These are phyloP conservation scores for Cynoglossus semilaevis DNA, from an alignment of 2,113 vertebrate species.

Conservation along the genomic window DNA sequence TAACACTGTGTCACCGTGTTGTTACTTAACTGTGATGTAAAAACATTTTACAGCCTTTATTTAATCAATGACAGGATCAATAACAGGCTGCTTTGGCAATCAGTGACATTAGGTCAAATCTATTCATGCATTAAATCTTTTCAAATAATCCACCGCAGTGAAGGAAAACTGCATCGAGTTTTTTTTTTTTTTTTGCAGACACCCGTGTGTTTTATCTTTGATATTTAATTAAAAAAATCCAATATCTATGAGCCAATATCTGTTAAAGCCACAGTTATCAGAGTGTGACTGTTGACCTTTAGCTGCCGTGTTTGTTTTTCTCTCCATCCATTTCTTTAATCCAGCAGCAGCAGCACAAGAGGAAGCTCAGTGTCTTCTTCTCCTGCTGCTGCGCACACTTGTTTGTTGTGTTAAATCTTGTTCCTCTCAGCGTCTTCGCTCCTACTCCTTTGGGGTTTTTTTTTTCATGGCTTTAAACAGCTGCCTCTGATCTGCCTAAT, in stretches of 20 bases:
- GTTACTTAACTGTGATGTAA: too few species aligned
- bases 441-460: too few species aligned
- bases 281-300: slow-evolving; percentile 65
- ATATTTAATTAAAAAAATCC: slow-evolving; percentile 39
- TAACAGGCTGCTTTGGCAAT: too few species aligned
- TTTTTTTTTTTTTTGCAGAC: background rate
- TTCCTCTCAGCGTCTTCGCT: background rate
- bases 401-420: background rate
- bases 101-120: too few species aligned
- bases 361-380: too few species aligned
- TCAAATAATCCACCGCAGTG: too few species aligned
- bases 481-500: slow-evolving; percentile 69
- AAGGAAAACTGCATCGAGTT: background rate
- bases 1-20: too few species aligned
- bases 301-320: slow-evolving; percentile 36
- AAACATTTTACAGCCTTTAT: too few species aligned
- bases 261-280: slow-evolving; percentile 44
- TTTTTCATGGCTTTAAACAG: too few species aligned
- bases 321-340: slow-evolving; percentile 16
- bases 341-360: slow-evolving; percentile 1
- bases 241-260: slow-evolving; percentile 39
- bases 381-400: too few species aligned
- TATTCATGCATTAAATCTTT: too few species aligned
- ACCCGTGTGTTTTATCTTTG: slow-evolving; percentile 10
- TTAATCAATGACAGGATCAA: too few species aligned